Conservation (phyloP, 2,888 invertebrate genomes). For the Brassicogethes aeneus region DNA sequence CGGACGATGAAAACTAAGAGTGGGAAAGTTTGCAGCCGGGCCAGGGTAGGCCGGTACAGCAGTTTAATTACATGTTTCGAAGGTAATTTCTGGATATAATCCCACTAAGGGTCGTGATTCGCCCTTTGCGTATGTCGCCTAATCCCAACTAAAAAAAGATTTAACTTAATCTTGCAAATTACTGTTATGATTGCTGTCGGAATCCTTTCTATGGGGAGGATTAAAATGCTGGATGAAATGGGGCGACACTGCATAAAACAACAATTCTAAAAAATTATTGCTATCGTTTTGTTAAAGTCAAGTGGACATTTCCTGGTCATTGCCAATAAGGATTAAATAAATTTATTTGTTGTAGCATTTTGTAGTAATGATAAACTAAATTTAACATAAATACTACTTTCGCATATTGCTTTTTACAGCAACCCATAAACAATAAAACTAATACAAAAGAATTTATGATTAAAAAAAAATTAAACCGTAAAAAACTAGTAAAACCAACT, state of each 20-base stretch:
- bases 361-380: too few species aligned
- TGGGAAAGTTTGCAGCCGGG: neutral
- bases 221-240: neutral
- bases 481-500: too few species aligned
- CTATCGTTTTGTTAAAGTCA: neutral
- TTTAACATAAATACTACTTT: too few species aligned
- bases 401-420: too few species aligned
- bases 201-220: neutral
- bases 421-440: too few species aligned
- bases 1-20: neutral
- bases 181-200: neutral
- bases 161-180: constrained; percentile 1
- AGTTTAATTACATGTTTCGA: neutral
- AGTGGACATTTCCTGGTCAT: neutral
- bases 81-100: neutral
- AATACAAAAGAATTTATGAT: too few species aligned
- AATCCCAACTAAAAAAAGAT: constrained; percentile 1
- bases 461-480: too few species aligned
- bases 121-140: neutral
- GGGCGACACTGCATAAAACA: neutral
- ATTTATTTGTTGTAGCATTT: too few species aligned
- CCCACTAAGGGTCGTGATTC: constrained; percentile 1
- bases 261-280: neutral
- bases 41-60: too few species aligned
- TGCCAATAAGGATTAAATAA: too few species aligned